Base-by-base conservation (phyloP, 1,140 invertebrate species). In the Yoshiicerus persimilis region DNA sequence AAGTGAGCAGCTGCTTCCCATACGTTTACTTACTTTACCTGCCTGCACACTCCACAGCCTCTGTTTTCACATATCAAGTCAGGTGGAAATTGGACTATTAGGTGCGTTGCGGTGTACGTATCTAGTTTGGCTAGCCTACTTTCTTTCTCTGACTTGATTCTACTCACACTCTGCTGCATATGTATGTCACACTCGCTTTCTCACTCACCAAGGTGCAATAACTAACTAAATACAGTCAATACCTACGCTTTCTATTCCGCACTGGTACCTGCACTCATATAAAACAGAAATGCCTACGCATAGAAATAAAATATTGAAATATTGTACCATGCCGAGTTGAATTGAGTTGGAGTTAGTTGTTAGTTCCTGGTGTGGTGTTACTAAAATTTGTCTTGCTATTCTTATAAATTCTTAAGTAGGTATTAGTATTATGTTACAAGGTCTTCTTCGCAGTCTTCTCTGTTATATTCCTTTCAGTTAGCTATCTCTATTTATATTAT, bases 121-220 rank as follows among this genome's bases (percentile, higher is more conserved):
- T 47, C 11, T 13, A 16, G 41, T 47, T 0, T 16, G 3, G 32
- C 32, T 80, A 34, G 30, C 30, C 75, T 80, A 36, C 34, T 80
- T 36, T 36, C 38, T 36, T 32, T 70, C 25, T 70, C 13, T 70
- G 27, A 10, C 66, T 70, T 70, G 27, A 27, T 70, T 70, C 66
- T 16, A 32, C 66, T 70, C 66, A 70, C 66, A 80, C 75, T 80
- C 75, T 80, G n/a, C 75, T 80, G 75, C 75, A 80, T 80, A 80
- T 80, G 75, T 80, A 80, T 80, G 75, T 80, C 75, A 80, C 75
- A 80, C 38, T 36, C 32, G 30, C 75, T n/a, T 38, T 36, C 34
- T 80, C 34, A 80, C 32, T 80, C 34, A 34, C 75, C 30, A 80
- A 80, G 75, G 75, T 80, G 32, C 75, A 80, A 80, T 80, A 36